A percentile compares a stretch with the other conserved stretches of the same genome.
These are phyloP conservation scores for Terebella lapidaria DNA, from an alignment of 2,888 invertebrate genomes.

Conservation along the genomic window DNA sequence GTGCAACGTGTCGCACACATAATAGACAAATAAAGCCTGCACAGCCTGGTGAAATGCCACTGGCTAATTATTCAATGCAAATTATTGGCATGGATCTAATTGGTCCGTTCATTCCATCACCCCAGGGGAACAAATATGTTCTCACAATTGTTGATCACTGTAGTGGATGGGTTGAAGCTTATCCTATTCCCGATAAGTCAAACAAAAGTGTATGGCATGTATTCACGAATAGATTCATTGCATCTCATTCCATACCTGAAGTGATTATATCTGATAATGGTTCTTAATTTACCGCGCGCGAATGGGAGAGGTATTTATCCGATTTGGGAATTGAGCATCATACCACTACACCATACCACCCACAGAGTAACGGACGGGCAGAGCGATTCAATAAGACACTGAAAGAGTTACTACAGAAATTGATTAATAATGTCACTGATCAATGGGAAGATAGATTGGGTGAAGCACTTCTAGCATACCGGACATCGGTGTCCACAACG, in stretches of 20 bases:
- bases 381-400: background rate
- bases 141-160: background rate
- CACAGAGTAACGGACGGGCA: background rate
- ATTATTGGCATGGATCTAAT: conserved; percentile 1
- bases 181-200: background rate
- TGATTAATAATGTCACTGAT: background rate
- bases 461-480: background rate
- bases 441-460: background rate
- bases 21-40: background rate
- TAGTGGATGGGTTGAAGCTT: background rate
- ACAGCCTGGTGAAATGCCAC: background rate
- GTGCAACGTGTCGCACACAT: background rate
- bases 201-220: background rate
- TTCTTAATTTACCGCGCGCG: background rate
- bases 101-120: background rate
- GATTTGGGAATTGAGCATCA: background rate
- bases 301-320: background rate
- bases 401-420: background rate
- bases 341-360: background rate
- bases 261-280: background rate
- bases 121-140: background rate
- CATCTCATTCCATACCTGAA: background rate
- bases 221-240: background rate
- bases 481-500: background rate
- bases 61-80: background rate